These are phyloP conservation scores for Xanthia icteritia DNA, from an alignment of 2,888 invertebrate genomes.

Conservation along the genomic window DNA sequence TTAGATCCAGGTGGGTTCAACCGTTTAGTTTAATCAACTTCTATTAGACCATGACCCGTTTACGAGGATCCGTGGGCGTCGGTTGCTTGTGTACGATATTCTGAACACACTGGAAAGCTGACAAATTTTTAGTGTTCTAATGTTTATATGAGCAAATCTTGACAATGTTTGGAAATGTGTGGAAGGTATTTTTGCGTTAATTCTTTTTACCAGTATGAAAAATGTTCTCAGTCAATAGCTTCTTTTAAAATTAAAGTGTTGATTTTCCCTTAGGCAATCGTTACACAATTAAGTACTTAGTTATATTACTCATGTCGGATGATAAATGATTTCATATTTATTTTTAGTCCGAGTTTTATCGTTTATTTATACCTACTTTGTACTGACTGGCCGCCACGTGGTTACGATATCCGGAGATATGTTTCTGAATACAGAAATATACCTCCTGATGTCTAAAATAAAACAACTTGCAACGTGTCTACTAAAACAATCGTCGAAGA, in stretches of 20 bases:
- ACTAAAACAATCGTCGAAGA: background rate
- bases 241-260: slow-evolving; percentile 4
- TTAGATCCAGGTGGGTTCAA: slow-evolving; percentile 3
- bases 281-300: background rate
- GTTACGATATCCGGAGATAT: slow-evolving; percentile 27
- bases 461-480: background rate
- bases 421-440: slow-evolving; percentile 10
- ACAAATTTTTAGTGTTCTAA: background rate
- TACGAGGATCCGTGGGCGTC: slow-evolving; percentile 22
- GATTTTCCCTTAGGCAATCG: slow-evolving; percentile 5
- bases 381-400: slow-evolving; percentile 6
- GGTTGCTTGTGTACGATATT: slow-evolving; percentile 11
- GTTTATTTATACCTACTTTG: slow-evolving; percentile 37
- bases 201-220: background rate
- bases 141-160: too few species aligned
- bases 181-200: background rate
- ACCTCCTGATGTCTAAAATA: background rate
- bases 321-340: slow-evolving; percentile 45
- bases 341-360: slow-evolving; percentile 42
- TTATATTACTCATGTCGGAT: slow-evolving; percentile 29
- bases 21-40: slow-evolving; percentile 20
- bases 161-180: too few species aligned
- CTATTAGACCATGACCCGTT: slow-evolving; percentile 49
- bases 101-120: background rate
- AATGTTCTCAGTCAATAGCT: background rate